Conservation (phyloP, 2,888 invertebrate species). For the Troglohyphantes excavatus region DNA sequence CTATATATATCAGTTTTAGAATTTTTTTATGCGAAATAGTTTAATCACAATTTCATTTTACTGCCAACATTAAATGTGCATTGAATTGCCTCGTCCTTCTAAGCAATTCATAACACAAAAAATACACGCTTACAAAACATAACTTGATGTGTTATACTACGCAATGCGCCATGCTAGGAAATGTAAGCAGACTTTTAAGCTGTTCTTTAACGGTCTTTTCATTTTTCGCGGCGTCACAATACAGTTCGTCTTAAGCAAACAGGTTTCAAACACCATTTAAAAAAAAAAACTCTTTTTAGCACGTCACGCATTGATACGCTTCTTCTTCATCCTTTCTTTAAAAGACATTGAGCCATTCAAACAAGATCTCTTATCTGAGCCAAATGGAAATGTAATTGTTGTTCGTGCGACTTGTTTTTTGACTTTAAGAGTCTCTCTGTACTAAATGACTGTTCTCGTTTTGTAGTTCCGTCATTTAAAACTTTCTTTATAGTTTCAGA, state of each 20-base stretch:
- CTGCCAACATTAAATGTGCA: no score
- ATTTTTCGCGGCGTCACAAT: background rate
- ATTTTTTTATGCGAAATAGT: no score
- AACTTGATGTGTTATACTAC: background rate
- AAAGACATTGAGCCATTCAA: background rate
- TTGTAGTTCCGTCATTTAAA: no score
- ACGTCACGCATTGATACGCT: background rate
- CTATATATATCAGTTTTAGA: no score
- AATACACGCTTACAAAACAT: no score
- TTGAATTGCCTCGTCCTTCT: no score
- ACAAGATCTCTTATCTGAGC: background rate
- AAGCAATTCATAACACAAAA: no score
- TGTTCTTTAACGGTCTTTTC: background rate
- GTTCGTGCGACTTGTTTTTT: no score
- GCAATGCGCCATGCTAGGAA: background rate
- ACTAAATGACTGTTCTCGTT: no score
- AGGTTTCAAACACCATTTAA: background rate
- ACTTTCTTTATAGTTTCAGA: no score
- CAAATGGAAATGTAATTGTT: background rate
- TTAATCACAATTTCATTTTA: no score
- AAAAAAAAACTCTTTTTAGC: constrained; percentile 7
- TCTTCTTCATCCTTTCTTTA: background rate
- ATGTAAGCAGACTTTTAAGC: background rate
- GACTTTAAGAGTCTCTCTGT: no score
- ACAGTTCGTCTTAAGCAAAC: background rate